Evolutionary conservation across 2,797 vertebrate species (phyloP), one percentile per base, ranked within the genome.

Genomic region (Acanthurus tractus): DNA sequence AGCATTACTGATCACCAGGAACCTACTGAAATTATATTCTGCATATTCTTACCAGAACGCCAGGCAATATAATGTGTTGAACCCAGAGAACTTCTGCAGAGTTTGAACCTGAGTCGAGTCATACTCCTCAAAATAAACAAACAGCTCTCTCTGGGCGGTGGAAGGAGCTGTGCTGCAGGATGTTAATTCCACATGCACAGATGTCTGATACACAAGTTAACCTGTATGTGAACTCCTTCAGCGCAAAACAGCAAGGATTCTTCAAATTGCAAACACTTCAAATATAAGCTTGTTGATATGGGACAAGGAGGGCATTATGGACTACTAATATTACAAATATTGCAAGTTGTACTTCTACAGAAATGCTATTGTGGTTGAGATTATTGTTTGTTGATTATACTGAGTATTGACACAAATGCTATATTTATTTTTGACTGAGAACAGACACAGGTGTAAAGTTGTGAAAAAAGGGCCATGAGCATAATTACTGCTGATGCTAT

Each of bases 11-110:
- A 69, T 76, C 45, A 70, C 59, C 46, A n/a, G 44, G 54, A 74
- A 74, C 49, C 25, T 38, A 55, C 48, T 61, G 12, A 20, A 36
- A 70, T 76, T 36, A 59, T 61, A 64, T 68, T 34, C 54, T 17
- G 46, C 67, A 69, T 67, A 61, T 82, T 78, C 38, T 61, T 15
- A 45, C 62, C 48, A 55, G 52, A 64, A 63, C 25, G 55, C 54
- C 42, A 49, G 50, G 54, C 49, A 86, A 82, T 49, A 79, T 81
- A 68, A 85, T 56, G 63, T 22, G 56, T 13, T 64, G 70, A 63
- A 74, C 57, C 63, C 57, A 55, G 67, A 83, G 52, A 81, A 63
- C 22, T 10, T 66, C 9, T 20, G 12, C 40, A 54, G 40, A 77
- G 46, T 79, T 72, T 58, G 57, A 42, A 46, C 25, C 40, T 18